Conservation (phyloP, 2,888 invertebrate genomes). For the Lobophora halterata region DNA sequence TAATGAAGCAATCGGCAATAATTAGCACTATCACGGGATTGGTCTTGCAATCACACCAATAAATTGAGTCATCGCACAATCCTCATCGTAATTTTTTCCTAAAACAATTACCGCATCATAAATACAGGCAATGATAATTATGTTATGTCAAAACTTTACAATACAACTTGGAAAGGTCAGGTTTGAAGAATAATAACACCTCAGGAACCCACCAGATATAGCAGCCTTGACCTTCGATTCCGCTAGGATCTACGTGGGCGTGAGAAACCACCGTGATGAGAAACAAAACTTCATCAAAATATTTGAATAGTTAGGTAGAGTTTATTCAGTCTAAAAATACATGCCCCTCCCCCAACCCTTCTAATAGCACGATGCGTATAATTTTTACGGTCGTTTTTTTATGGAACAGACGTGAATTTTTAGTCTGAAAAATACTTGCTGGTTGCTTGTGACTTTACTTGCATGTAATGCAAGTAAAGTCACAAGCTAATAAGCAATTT, state of each 20-base stretch:
- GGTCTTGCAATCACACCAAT: slow-evolving; percentile 13
- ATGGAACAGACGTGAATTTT: too few species aligned
- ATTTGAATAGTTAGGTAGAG: too few species aligned
- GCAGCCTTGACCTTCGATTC: slow-evolving; percentile 6
- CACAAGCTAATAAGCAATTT: too few species aligned
- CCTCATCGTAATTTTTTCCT: slow-evolving; percentile 14
- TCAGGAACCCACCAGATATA: neutral
- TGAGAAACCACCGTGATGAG: too few species aligned
- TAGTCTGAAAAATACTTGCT: too few species aligned
- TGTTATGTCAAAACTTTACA: slow-evolving; percentile 34
- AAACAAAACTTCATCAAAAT: too few species aligned
- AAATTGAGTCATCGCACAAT: slow-evolving; percentile 23
- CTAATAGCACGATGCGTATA: too few species aligned
- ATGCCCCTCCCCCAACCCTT: too few species aligned
- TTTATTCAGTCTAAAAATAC: too few species aligned
- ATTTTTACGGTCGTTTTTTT: too few species aligned
- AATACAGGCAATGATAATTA: slow-evolving; percentile 17
- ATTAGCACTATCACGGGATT: slow-evolving; percentile 3
- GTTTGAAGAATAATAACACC: slow-evolving; percentile 7
- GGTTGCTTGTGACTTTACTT: too few species aligned
- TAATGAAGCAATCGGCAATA: slow-evolving; percentile 1
- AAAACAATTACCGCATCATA: slow-evolving; percentile 26
- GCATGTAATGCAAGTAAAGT: too few species aligned
- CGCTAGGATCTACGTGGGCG: neutral
- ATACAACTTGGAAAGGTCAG: slow-evolving; percentile 28